Evolutionary conservation across 2,797 vertebrate genomes (phyloP).

Genomic region (Anabacerthia variegaticeps): DNA sequence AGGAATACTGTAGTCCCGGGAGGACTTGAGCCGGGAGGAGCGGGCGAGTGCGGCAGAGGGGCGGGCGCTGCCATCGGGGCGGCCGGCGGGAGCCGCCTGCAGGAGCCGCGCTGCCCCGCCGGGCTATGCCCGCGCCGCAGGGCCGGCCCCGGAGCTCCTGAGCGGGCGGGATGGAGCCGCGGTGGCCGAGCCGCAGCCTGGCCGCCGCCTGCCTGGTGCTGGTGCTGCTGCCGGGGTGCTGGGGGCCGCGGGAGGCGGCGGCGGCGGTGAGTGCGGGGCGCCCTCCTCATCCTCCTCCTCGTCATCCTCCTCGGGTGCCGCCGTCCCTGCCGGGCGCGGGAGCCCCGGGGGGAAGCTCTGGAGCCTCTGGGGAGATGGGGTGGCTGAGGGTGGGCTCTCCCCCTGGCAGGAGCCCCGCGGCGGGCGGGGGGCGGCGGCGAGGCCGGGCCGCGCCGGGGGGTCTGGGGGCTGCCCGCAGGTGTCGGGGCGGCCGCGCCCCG

Average conservation of each 20-base stretch:
- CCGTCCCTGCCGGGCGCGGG: neutral
- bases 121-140: neutral
- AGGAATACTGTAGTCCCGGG: slow-evolving; percentile 33
- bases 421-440: neutral
- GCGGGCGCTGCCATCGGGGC: neutral
- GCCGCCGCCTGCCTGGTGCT: neutral
- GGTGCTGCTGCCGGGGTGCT: neutral
- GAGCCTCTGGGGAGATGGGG: neutral
- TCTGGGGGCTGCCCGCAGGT: neutral
- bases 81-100: neutral
- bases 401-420: neutral
- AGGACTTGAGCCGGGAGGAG: neutral
- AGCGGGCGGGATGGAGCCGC: neutral
- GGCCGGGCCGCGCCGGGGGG: neutral
- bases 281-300: neutral
- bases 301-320: neutral
- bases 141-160: neutral
- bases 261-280: neutral
- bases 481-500: neutral
- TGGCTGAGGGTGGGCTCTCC: neutral
- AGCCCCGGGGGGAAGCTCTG: neutral
- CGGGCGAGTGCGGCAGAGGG: neutral
- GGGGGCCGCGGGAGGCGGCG: neutral
- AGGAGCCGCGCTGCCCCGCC: neutral
- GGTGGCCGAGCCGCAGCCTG: neutral